Evolutionary conservation across 2,113 vertebrate species (phyloP), one percentile per base, ranked within the genome.

Genomic region (Terrapene triunguis): DNA sequence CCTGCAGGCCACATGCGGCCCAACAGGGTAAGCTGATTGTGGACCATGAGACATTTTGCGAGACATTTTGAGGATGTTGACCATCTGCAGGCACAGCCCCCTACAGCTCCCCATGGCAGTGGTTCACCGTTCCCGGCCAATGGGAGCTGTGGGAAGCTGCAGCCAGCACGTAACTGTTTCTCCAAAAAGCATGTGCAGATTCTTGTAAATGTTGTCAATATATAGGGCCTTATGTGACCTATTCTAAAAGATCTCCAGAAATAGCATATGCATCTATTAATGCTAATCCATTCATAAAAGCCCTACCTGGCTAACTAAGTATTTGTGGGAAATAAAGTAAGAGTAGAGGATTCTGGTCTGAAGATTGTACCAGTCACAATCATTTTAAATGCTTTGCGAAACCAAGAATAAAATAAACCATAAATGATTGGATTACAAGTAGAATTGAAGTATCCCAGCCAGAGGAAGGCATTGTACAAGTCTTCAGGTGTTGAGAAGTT

Each of bases 401-500:
- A 96, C 89, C 94, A 98, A 79, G 88, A 65, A 13, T 96, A 97
- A 96, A 97, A 90, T 55, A 97, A 93, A 42, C 62, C 81, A 17
- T 97, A 97, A 85, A 96, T 96, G 24, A 96, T 90, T 85, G 88
- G 93, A 48, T 90, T 96, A 48, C 93, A 94, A 19, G 89, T 65
- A 38, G 96, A 98, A 72, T 96, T 98, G 79, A 96, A 96, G 92
- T 97, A 96, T 35, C 92, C 96, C 19, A 93, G 81, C 91, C 96
- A 95, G 80, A 96, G 94, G 50, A 92, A 92, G n/a, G 32, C 82
- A 91, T 94, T 96, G 82, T 93, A 96, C 25, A 97, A 44, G 80
- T 88, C 85, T 65, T 95, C 93, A 55, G 84, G 83, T 4, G 59
- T 65, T 83, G 82, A 92, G 25, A 97, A 98, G 51, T 95, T 96